These are phyloP conservation scores for Agrilus mali DNA, from an alignment of 2,888 invertebrate genomes.

Conservation along the genomic window DNA sequence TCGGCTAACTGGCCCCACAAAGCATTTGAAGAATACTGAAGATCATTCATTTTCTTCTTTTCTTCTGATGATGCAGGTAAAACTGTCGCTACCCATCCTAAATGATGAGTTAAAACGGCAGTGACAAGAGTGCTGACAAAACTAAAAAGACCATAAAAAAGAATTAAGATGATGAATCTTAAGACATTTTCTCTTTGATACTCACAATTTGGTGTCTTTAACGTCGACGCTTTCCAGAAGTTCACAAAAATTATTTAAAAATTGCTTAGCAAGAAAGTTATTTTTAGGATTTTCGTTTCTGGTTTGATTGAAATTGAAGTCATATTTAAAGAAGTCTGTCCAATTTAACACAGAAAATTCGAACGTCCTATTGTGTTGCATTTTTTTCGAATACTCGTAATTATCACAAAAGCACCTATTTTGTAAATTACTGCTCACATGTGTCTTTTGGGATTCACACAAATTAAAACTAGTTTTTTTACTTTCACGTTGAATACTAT, in stretches of 20 bases:
- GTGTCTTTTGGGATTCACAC: too few species aligned
- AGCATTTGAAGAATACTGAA: constrained; percentile 66
- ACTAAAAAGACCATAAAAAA: constrained; percentile 41
- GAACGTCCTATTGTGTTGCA: too few species aligned
- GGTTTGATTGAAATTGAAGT: too few species aligned
- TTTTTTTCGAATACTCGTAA: too few species aligned
- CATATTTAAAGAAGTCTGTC: too few species aligned
- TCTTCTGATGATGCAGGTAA: constrained; percentile 26
- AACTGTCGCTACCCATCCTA: constrained; percentile 84
- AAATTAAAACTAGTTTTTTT: not conserved
- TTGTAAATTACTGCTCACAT: too few species aligned
- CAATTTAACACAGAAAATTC: too few species aligned
- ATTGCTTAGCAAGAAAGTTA: constrained; percentile 31
- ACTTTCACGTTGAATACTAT: constrained; percentile 14
- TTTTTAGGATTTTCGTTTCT: constrained; percentile 5
- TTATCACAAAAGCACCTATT: too few species aligned
- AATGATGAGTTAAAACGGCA: constrained; percentile 77
- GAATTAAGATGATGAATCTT: not conserved
- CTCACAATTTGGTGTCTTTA: constrained; percentile 85
- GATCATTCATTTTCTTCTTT: constrained; percentile 42
- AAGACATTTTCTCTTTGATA: constrained; percentile 23
- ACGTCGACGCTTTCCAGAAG: constrained; percentile 62
- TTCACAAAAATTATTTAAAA: constrained; percentile 47
- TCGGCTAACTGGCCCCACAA: constrained; percentile 84
- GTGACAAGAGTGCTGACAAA: constrained; percentile 83